Percentiles rank a stretch among this genome's conserved stretches.
Conservation (phyloP, 2,113 vertebrate genomes). For the Zosterops hypoxanthus region DNA sequence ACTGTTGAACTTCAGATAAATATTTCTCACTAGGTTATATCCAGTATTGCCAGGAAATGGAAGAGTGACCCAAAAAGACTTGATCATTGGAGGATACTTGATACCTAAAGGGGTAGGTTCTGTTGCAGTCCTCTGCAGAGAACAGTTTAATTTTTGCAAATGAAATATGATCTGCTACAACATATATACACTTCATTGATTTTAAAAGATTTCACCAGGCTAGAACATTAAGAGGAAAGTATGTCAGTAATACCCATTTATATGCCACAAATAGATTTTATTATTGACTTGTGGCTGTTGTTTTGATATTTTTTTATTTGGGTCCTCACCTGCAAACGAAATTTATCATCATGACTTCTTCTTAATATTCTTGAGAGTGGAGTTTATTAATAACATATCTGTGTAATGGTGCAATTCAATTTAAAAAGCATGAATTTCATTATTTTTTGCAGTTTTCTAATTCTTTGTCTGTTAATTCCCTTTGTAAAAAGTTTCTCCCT, state of each 20-base stretch:
- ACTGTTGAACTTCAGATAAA: neutral
- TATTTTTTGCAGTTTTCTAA: neutral
- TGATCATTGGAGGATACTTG: constrained; percentile 88
- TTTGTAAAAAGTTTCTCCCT: neutral
- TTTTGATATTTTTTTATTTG: neutral
- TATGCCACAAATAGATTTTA: neutral
- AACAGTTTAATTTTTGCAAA: neutral
- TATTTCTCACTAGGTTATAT: constrained; percentile 82
- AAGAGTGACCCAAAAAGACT: constrained; percentile 87
- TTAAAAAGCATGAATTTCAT: neutral
- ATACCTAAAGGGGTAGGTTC: constrained; percentile 91
- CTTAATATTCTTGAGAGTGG: neutral
- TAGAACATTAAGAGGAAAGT: neutral
- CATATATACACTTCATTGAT: neutral
- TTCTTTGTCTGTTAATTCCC: neutral
- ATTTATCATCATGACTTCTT: neutral
- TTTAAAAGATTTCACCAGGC: neutral
- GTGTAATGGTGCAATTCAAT: neutral
- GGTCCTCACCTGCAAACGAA: neutral
- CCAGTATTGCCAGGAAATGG: constrained; percentile 93
- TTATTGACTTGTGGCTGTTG: neutral
- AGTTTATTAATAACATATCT: neutral
- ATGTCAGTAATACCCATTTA: neutral
- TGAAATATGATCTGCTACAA: neutral
- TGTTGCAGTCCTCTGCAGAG: neutral